Percentiles rank a stretch among this genome's conserved stretches.
These are phyloP conservation scores for Peromyscus aztecus DNA, from an alignment of 2,797 vertebrate genomes.

Conservation along the genomic window DNA sequence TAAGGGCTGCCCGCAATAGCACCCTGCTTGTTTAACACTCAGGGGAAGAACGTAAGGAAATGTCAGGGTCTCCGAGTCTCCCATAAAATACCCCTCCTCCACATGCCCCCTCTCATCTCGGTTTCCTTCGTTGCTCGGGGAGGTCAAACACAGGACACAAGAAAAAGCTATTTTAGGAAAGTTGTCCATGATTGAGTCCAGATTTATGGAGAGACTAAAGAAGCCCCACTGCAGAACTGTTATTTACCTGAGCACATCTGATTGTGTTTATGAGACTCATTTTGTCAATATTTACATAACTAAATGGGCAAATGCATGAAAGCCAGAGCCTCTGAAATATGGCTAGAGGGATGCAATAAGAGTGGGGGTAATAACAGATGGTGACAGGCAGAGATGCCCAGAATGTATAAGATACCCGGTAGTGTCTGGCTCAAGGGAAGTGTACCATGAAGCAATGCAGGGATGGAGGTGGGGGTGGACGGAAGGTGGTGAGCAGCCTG, in stretches of 20 bases:
- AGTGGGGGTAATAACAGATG: neutral
- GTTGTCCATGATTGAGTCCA: constrained; percentile 76
- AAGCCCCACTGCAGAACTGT: constrained; percentile 81
- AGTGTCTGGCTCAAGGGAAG: constrained; percentile 46
- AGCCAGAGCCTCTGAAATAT: constrained; percentile 78
- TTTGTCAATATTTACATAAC: constrained; percentile 84
- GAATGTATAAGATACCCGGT: constrained; percentile 63
- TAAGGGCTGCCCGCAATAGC: neutral
- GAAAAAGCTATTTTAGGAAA: constrained; percentile 58
- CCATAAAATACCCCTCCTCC: neutral
- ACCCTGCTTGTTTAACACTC: neutral
- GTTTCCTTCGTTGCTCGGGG: neutral
- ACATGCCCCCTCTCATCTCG: too few species aligned
- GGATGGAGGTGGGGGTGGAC: neutral
- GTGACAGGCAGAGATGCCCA: neutral
- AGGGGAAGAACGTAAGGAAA: constrained; percentile 36
- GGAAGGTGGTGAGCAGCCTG: constrained; percentile 70
- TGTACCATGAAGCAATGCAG: neutral
- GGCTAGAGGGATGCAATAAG: constrained; percentile 53
- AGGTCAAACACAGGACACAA: constrained; percentile 42
- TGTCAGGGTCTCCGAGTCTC: neutral
- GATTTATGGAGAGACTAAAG: constrained; percentile 80
- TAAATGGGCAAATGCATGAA: constrained; percentile 42
- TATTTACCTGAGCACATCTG: constrained; percentile 78
- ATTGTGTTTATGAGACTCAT: constrained; percentile 84